These are phyloP conservation scores for Eudorcas thomsonii DNA, from an alignment of 2,113 vertebrate genomes.

Conservation along the genomic window DNA sequence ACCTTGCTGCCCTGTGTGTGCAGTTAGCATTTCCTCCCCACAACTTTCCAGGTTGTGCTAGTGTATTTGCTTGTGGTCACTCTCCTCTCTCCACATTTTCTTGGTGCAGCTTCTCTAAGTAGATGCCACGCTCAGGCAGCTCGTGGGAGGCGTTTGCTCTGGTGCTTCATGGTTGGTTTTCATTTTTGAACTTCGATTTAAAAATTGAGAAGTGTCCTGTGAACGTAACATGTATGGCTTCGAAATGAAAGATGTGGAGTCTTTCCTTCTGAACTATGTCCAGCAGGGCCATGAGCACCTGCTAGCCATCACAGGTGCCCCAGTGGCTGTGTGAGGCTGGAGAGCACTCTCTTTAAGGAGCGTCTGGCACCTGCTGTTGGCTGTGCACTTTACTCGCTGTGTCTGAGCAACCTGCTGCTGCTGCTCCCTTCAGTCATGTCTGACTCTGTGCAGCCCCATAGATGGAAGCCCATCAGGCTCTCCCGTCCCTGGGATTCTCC, in stretches of 20 bases:
- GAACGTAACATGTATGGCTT: background rate
- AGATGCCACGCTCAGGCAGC: background rate
- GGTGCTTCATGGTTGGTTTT: background rate
- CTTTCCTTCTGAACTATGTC: background rate
- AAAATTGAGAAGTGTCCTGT: background rate
- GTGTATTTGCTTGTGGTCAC: background rate
- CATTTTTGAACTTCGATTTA: background rate
- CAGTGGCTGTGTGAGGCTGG: no score
- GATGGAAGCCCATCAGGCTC: no score
- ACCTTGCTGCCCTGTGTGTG: no score
- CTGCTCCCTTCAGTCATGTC: no score
- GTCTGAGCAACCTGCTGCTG: no score
- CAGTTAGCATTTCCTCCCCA: fast-evolving
- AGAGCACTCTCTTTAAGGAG: background rate
- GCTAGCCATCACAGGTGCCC: fast-evolving
- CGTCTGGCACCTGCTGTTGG: no score
- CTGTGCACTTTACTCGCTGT: no score
- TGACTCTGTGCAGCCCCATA: no score
- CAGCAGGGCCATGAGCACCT: fast-evolving
- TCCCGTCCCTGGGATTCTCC: no score
- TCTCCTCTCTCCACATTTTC: background rate
- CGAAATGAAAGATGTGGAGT: background rate
- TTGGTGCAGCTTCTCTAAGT: background rate
- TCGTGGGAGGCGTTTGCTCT: background rate
- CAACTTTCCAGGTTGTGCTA: no score